These are phyloP conservation scores for Hypercompe scribonia DNA, from an alignment of 2,888 invertebrate species.

Conservation along the genomic window DNA sequence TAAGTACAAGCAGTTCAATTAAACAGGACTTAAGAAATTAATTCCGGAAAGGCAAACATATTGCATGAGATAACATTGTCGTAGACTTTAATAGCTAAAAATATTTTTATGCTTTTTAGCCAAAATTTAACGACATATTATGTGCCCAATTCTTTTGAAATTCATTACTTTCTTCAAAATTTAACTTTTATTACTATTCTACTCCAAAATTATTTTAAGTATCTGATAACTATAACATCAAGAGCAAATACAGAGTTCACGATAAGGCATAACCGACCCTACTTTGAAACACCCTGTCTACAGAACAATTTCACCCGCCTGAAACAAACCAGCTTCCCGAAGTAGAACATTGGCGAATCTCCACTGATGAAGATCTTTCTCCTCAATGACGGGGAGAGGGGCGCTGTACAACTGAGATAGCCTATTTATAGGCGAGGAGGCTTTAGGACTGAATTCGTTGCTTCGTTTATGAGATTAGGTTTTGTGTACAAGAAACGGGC, in stretches of 20 bases:
- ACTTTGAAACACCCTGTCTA: not conserved
- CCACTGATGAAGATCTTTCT: slow-evolving; percentile 15
- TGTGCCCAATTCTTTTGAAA: no score
- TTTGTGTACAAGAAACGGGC: slow-evolving; percentile 38
- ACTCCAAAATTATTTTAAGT: not conserved
- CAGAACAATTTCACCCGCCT: not conserved
- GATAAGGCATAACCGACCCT: not conserved
- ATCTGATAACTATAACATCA: not conserved
- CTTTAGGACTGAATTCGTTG: slow-evolving; percentile 37
- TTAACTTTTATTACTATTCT: not conserved
- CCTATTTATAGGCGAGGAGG: slow-evolving; percentile 40
- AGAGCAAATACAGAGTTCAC: not conserved
- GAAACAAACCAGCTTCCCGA: not conserved
- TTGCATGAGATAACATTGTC: no score
- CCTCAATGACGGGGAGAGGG: slow-evolving; percentile 9
- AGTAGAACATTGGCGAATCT: slow-evolving; percentile 7
- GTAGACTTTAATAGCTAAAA: no score
- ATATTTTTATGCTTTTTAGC: no score
- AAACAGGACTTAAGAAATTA: no score
- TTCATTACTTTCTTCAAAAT: not conserved
- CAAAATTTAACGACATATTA: no score
- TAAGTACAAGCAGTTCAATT: no score
- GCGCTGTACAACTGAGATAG: slow-evolving; percentile 28
- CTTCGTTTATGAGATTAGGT: slow-evolving; percentile 49
- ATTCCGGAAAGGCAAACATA: no score